These are phyloP conservation scores for Ctenopoma multispine DNA, from an alignment of 2,797 vertebrate genomes.

Conservation along the genomic window DNA sequence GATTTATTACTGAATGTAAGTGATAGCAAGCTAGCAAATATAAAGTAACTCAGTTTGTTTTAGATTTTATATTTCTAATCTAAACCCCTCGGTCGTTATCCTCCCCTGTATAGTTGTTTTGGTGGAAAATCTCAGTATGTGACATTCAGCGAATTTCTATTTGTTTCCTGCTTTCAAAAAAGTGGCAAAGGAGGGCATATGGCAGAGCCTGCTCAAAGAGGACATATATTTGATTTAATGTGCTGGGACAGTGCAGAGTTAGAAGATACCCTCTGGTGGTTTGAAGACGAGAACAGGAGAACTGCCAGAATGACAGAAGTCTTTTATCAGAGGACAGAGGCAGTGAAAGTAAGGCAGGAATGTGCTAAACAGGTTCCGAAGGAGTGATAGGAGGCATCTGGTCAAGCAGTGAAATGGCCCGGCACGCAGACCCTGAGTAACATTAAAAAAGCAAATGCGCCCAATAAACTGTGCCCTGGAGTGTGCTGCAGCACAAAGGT, in stretches of 20 bases:
- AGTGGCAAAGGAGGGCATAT: constrained; percentile 38
- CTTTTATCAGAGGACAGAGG: constrained; percentile 60
- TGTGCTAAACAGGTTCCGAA: constrained; percentile 48
- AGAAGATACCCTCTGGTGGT: constrained; percentile 71
- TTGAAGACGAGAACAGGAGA: constrained; percentile 67
- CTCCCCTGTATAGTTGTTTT: background rate
- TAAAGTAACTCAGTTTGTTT: constrained; percentile 4
- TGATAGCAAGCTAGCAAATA: background rate
- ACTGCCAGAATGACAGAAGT: constrained; percentile 59
- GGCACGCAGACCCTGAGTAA: constrained; percentile 36
- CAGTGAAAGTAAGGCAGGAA: constrained; percentile 25
- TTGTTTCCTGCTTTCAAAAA: constrained; percentile 40
- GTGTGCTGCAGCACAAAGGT: constrained; percentile 59
- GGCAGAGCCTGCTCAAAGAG: constrained; percentile 46
- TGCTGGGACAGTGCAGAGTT: constrained; percentile 65
- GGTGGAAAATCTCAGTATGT: constrained; percentile 16
- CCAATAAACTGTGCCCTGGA: constrained; percentile 46
- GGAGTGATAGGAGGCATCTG: constrained; percentile 62
- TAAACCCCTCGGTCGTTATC: background rate
- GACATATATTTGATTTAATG: constrained; percentile 73
- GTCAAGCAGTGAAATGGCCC: constrained; percentile 56
- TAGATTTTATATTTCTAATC: background rate
- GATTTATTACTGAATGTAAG: background rate
- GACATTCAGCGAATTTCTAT: constrained; percentile 45
- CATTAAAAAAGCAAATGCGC: constrained; percentile 55